A percentile compares a stretch with the other conserved stretches of the same genome.
These are phyloP conservation scores for Drosophila equinoxialis DNA, from an alignment of 1,140 invertebrate species.

Conservation along the genomic window DNA sequence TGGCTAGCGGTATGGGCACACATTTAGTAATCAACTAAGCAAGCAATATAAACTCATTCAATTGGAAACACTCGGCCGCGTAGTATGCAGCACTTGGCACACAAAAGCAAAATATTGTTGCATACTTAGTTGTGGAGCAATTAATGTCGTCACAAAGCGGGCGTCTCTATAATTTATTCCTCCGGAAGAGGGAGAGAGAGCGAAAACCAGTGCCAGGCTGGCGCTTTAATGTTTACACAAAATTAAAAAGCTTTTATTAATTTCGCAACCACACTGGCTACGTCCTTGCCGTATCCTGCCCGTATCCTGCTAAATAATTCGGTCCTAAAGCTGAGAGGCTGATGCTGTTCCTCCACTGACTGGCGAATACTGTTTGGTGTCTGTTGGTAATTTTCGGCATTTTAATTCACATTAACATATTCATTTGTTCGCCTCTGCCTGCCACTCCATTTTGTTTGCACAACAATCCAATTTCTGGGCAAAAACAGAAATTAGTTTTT, in stretches of 20 bases:
- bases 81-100: conserved; percentile 17
- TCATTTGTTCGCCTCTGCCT: conserved; percentile 30
- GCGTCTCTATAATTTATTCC: conserved; percentile 17
- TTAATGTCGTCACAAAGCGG: conserved; percentile 11
- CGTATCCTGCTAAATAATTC: neutral
- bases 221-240: conserved; percentile 11
- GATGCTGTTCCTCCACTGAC: neutral
- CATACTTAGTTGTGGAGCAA: conserved; percentile 11
- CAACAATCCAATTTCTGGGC: conserved; percentile 25
- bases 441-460: conserved; percentile 30
- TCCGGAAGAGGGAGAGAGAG: neutral
- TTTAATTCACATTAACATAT: conserved; percentile 56
- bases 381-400: conserved; percentile 27
- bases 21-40: conserved; percentile 11
- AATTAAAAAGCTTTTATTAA: conserved; percentile 26
- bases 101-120: conserved; percentile 12
- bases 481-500: conserved; percentile 55
- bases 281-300: conserved; percentile 4
- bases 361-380: too few relatives aligned
- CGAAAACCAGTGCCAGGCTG: neutral
- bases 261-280: conserved; percentile 7
- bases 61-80: conserved; percentile 18
- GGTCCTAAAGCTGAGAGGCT: neutral
- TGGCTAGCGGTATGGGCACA: neutral
- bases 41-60: conserved; percentile 14